phyloP scores from a whole-genome alignment of 2,888 invertebrate genomes.

The Pasiphila rectangulata region DNA sequence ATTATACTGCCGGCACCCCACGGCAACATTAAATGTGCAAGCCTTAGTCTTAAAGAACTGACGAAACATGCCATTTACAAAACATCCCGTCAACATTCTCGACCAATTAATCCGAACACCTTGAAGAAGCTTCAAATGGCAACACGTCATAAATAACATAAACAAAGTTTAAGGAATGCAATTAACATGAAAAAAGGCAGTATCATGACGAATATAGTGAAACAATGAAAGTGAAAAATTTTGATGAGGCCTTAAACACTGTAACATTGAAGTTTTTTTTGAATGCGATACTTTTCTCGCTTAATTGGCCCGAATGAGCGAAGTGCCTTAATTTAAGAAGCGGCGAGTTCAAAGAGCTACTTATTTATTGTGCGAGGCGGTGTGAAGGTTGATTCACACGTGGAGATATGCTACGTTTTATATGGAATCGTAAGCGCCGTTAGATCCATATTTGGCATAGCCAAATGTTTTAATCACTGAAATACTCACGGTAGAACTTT shows the following conservation, averaged over 20 bases:
- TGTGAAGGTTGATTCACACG: conserved; percentile 15
- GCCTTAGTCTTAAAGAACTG: neutral
- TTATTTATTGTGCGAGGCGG: conserved; percentile 57
- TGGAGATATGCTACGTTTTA: neutral
- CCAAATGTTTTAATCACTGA: conserved; percentile 1
- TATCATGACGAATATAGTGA: conserved; percentile 57
- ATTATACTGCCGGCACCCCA: too few species aligned
- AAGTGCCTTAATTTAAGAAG: conserved; percentile 63
- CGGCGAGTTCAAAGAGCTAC: conserved; percentile 66
- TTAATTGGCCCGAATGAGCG: conserved; percentile 72
- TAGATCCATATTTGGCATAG: conserved; percentile 3
- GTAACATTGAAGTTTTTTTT: conserved; percentile 50
- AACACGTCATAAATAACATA: conserved; percentile 19
- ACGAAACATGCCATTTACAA: conserved; percentile 5
- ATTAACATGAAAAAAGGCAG: conserved; percentile 36
- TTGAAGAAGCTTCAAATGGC: conserved; percentile 29
- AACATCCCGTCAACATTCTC: conserved; percentile 11
- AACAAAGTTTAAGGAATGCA: conserved; percentile 27
- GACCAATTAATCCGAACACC: conserved; percentile 23
- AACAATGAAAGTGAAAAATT: conserved; percentile 66
- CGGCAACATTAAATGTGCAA: too few species aligned
- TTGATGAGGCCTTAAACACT: conserved; percentile 59
- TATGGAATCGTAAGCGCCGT: conserved; percentile 4
- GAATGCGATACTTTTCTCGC: conserved; percentile 65
- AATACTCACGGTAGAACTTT: neutral